Evolutionary conservation across 1,140 invertebrate genomes (phyloP).

Genomic region (Pseudobourletiella spinata): DNA sequence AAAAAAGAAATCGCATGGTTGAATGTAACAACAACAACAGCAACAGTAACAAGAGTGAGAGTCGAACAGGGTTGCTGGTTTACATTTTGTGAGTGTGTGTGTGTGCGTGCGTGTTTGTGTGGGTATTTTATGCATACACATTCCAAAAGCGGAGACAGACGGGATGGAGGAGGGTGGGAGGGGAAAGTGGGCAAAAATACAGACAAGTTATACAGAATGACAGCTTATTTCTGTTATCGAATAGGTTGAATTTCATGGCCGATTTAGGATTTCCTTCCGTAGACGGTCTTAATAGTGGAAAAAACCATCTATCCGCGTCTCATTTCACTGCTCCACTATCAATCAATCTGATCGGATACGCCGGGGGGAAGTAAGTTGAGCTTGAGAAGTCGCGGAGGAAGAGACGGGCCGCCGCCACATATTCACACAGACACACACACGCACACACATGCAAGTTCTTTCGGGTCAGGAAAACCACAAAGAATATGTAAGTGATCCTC

Average conservation of each 20-base stretch:
- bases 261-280: slow-evolving; percentile 24
- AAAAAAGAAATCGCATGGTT: background rate
- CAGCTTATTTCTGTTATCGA: slow-evolving; percentile 33
- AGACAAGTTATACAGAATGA: slow-evolving; percentile 30
- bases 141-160: slow-evolving; percentile 5
- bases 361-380: slow-evolving; percentile 1
- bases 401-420: background rate
- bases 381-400: background rate
- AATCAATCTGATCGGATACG: slow-evolving; percentile 21
- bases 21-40: too few relatives aligned
- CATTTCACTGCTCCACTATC: slow-evolving; percentile 26
- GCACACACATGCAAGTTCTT: too few relatives aligned
- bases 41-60: too few relatives aligned
- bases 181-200: slow-evolving; percentile 12
- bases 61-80: too few relatives aligned
- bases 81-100: too few relatives aligned
- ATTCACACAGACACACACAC: too few relatives aligned
- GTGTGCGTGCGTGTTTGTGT: background rate
- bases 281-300: slow-evolving; percentile 6
- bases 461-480: too few relatives aligned
- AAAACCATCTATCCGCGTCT: slow-evolving; percentile 24
- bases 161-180: slow-evolving; percentile 9
- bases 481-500: too few relatives aligned
- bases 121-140: background rate
- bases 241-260: slow-evolving; percentile 32